These are phyloP conservation scores for Carollia perspicillata DNA, from an alignment of 2,113 vertebrate species.

Conservation along the genomic window DNA sequence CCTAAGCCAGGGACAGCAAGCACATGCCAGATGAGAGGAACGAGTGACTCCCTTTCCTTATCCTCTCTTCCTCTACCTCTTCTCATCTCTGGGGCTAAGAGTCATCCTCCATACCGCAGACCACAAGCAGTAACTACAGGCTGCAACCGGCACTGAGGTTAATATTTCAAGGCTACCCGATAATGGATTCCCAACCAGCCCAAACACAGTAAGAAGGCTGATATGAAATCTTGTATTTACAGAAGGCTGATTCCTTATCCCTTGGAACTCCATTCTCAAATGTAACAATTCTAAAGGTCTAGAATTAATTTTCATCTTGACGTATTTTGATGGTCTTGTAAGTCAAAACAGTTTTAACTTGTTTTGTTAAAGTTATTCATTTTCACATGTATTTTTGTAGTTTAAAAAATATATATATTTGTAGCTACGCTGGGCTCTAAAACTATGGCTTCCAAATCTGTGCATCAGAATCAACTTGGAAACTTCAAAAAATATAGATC, in stretches of 20 bases:
- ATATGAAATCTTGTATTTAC: not conserved
- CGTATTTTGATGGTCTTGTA: not conserved
- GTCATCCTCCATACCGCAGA: not conserved
- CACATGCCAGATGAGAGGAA: not conserved
- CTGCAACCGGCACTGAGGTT: not conserved
- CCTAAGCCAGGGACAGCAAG: not conserved
- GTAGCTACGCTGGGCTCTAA: not conserved
- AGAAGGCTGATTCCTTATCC: not conserved
- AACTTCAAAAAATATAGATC: not conserved
- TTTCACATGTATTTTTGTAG: not conserved
- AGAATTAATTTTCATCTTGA: conserved; percentile 33
- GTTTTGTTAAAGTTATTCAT: not conserved
- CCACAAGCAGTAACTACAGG: not conserved
- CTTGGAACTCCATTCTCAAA: not conserved
- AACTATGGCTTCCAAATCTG: not conserved
- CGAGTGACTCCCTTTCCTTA: not conserved
- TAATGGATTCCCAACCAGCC: not conserved
- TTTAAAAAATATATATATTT: not conserved
- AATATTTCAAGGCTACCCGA: not conserved
- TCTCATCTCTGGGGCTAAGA: not conserved
- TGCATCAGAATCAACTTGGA: not conserved
- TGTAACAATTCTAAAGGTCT: conserved; percentile 33
- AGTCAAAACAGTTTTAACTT: conserved; percentile 21
- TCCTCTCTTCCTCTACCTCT: not conserved
- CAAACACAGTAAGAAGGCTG: not conserved